phyloP scores from a whole-genome alignment of 2,113 vertebrate genomes.

The Nyctibius bracteatus region DNA sequence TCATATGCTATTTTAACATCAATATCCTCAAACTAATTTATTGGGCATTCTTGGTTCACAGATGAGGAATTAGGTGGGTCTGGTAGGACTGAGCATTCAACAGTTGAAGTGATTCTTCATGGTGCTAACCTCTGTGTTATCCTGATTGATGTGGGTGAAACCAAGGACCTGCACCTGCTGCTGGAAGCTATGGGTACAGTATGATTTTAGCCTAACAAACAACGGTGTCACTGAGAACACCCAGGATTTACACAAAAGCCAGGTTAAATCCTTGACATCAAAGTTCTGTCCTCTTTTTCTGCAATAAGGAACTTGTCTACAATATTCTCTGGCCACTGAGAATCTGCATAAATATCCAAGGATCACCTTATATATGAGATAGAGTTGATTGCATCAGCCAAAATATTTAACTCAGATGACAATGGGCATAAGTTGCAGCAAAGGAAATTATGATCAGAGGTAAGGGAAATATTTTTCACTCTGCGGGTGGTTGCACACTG shows the following conservation, averaged over 20 bases:
- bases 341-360: not conserved
- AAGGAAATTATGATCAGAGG: not conserved
- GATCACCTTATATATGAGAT: not conserved
- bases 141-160: not conserved
- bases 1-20: not conserved
- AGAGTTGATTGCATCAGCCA: not conserved
- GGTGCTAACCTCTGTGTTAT: not conserved
- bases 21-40: not conserved
- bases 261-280: not conserved
- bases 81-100: not conserved
- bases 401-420: not conserved
- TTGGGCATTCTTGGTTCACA: not conserved
- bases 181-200: not conserved
- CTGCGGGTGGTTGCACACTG: accelerated
- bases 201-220: not conserved
- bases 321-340: not conserved
- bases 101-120: not conserved
- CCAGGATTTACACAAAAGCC: not conserved
- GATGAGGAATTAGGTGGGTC: not conserved
- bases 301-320: not conserved
- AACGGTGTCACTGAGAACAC: not conserved
- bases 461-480: not conserved
- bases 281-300: not conserved
- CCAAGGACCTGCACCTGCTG: not conserved
- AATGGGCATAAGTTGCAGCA: not conserved